These are phyloP conservation scores for Heteropelma amictum DNA, from an alignment of 2,888 invertebrate genomes.

Conservation along the genomic window DNA sequence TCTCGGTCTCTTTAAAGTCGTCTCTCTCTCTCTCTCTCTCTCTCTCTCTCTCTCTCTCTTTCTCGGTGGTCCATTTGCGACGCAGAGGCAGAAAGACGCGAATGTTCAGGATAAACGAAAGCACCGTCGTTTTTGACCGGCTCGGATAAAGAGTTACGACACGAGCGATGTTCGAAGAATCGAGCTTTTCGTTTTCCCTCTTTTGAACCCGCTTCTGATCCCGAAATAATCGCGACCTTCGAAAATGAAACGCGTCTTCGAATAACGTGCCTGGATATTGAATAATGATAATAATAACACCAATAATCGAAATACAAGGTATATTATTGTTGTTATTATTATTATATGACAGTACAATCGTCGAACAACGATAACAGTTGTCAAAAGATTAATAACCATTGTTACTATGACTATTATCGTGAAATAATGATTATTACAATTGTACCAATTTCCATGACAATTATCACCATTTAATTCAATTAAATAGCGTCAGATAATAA, in stretches of 20 bases:
- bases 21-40: background rate
- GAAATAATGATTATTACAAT: background rate
- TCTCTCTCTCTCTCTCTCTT: background rate
- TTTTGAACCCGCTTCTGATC: no score
- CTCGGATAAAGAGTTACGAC: no score
- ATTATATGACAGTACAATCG: background rate
- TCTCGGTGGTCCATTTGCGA: slow-evolving; percentile 15
- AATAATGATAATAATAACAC: background rate
- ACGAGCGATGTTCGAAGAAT: no score
- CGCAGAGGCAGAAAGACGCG: no score
- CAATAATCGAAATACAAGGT: background rate
- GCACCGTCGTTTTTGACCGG: slow-evolving; percentile 20
- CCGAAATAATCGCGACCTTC: no score
- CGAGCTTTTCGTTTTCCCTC: no score
- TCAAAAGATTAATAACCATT: background rate
- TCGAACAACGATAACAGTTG: background rate
- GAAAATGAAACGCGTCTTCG: no score
- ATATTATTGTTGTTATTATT: no score
- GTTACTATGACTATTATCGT: background rate
- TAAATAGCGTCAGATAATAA: no score
- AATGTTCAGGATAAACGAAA: no score
- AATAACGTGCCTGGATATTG: background rate
- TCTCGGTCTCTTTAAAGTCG: background rate
- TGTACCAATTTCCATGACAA: background rate
- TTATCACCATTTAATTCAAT: background rate